Evolutionary conservation across 2,888 invertebrate species (phyloP), one percentile per base, ranked within the genome.

Genomic region (Limenitis camilla): DNA sequence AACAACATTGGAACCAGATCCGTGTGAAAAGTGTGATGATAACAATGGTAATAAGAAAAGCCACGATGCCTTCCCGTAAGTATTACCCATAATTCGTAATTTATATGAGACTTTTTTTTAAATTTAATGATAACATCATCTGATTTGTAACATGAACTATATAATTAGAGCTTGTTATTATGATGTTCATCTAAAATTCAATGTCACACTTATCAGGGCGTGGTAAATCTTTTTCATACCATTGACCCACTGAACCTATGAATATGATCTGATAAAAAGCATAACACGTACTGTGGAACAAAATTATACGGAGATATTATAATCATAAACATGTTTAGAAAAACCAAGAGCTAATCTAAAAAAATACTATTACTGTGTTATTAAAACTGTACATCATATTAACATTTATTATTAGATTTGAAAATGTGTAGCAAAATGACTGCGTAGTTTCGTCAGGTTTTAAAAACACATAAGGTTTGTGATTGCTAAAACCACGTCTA

Each of bases 11-110:
- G 88, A 88, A 45, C 91, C 91, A 56, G 91, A 91, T 58, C 90
- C 90, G 61, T 91, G 89, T 56, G 91, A 90, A 43, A 87, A 86
- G 66, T 87, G 86, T 63, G 78, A 74, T 5, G 83, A 84, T 56
- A 71, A 60, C 53, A 86, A 87, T 60, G 85, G 83, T 46, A 85
- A 85, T 63, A 81, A 76, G 64, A 90, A 90, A 60, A 89, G 90
- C 49, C 91, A 92, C 68, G 89, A 90, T 65, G 88, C 90, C 63
- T 92, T 92, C 67, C 76, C 80, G 89, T 89, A 70, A 83, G 88
- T 86, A 62, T 40, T 29, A 5, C 9, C 5, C n/a, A n/a, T n/a
- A n/a, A n/a, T n/a, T n/a, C n/a, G n/a, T n/a, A n/a, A n/a, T n/a
- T 30, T 7, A 29, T 31, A 8, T n/a, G 6, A 11, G 43, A 11